Evolutionary conservation across 1,140 invertebrate genomes (phyloP).

Genomic region (Orius insidiosus): DNA sequence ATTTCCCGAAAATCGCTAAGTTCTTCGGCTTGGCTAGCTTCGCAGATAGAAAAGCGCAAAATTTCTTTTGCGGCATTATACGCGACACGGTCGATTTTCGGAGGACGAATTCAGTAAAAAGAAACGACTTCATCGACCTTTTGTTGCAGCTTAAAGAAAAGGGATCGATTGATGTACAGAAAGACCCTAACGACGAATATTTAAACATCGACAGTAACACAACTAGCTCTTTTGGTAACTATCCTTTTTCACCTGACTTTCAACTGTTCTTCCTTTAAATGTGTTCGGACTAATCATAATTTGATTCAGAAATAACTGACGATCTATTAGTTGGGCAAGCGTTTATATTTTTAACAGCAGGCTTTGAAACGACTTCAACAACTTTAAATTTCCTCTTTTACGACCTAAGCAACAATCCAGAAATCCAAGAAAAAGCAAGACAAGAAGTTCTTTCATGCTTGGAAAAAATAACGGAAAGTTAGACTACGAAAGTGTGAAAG

Average conservation of each 20-base stretch:
- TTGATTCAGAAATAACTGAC: conserved; percentile 24
- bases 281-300: too few species aligned
- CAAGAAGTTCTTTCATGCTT: conserved; percentile 29
- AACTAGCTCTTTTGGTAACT: too few species aligned
- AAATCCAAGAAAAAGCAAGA: conserved; percentile 34
- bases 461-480: conserved; percentile 22
- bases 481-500: conserved; percentile 6
- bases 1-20: conserved; percentile 3
- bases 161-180: conserved; percentile 1
- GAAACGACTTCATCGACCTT: conserved; percentile 27
- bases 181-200: neutral
- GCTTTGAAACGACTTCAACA: conserved; percentile 41
- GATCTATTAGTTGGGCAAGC: conserved; percentile 45
- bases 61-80: conserved; percentile 21
- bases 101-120: conserved; percentile 25
- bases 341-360: conserved; percentile 44
- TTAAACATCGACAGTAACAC: neutral
- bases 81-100: conserved; percentile 26
- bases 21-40: conserved; percentile 3
- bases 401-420: conserved; percentile 35
- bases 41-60: conserved; percentile 13
- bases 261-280: too few species aligned
- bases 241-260: too few species aligned
- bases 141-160: conserved; percentile 19
- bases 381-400: conserved; percentile 34